phyloP scores from a whole-genome alignment of 2,888 invertebrate genomes.

The Nemotelus pantherinus region DNA sequence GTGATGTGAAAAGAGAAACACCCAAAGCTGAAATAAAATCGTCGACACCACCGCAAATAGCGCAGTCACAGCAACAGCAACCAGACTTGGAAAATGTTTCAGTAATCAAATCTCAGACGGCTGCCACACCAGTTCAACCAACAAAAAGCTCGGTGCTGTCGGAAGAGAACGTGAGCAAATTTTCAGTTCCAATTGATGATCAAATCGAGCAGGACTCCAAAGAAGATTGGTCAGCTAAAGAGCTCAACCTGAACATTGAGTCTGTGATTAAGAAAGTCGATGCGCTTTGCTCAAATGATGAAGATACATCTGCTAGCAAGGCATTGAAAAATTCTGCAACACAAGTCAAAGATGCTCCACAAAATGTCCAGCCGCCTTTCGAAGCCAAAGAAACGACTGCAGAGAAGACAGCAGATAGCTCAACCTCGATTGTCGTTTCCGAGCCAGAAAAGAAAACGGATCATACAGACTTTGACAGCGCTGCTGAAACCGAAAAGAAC shows the following conservation, averaged over 20 bases:
- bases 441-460: conserved; percentile 45
- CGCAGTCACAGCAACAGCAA: conserved; percentile 6
- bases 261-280: conserved; percentile 84
- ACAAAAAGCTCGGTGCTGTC: conserved; percentile 56
- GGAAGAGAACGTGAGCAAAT: conserved; percentile 61
- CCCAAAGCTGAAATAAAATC: conserved; percentile 36
- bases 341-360: conserved; percentile 14
- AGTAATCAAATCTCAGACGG: conserved; percentile 46
- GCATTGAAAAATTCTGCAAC: conserved; percentile 11
- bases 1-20: conserved; percentile 18
- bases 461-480: conserved; percentile 11
- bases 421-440: not conserved
- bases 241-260: conserved; percentile 81
- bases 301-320: conserved; percentile 32
- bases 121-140: conserved; percentile 52
- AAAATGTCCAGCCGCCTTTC: not conserved
- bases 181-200: conserved; percentile 58
- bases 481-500: conserved; percentile 39
- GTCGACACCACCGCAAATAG: not conserved
- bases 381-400: conserved; percentile 7
- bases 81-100: conserved; percentile 40
- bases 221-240: conserved; percentile 83
- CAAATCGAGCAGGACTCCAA: conserved; percentile 68
- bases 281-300: conserved; percentile 69
- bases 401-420: conserved; percentile 10